phyloP scores from a whole-genome alignment of 2,113 vertebrate genomes.

The Stomatorhinus ivindoensis region DNA sequence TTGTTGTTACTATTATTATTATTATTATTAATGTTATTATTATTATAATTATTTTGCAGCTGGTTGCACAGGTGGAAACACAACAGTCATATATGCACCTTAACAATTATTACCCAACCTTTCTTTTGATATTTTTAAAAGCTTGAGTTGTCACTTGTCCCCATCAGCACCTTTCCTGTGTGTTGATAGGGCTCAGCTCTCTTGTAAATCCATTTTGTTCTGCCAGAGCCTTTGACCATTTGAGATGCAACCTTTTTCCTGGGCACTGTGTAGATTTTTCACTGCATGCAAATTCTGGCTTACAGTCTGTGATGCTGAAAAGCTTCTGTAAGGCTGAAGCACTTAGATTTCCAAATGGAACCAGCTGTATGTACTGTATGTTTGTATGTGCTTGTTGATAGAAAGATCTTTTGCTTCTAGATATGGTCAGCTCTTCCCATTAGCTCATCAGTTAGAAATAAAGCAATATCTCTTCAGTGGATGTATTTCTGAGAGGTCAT shows the following conservation, averaged over 20 bases:
- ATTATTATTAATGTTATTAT: neutral
- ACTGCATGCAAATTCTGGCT: neutral
- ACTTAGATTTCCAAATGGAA: neutral
- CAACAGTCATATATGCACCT: neutral
- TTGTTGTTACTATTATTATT: neutral
- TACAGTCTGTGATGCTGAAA: neutral
- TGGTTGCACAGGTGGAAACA: neutral
- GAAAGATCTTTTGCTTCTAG: neutral
- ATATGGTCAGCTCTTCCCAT: neutral
- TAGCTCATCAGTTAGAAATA: neutral
- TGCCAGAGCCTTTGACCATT: conserved; percentile 15
- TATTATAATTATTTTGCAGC: neutral
- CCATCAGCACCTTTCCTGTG: conserved; percentile 23
- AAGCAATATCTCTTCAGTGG: neutral
- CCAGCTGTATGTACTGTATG: neutral
- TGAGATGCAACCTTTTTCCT: neutral
- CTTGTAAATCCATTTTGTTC: conserved; percentile 25
- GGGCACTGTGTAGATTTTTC: neutral
- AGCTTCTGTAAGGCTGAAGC: neutral
- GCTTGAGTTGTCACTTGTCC: neutral
- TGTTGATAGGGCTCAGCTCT: conserved; percentile 31
- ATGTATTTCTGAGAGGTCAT: neutral
- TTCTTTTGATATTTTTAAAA: neutral
- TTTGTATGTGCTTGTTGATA: neutral
- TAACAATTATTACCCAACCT: neutral